phyloP scores from a whole-genome alignment of 2,797 vertebrate genomes.

The Falco novaeseelandiae region DNA sequence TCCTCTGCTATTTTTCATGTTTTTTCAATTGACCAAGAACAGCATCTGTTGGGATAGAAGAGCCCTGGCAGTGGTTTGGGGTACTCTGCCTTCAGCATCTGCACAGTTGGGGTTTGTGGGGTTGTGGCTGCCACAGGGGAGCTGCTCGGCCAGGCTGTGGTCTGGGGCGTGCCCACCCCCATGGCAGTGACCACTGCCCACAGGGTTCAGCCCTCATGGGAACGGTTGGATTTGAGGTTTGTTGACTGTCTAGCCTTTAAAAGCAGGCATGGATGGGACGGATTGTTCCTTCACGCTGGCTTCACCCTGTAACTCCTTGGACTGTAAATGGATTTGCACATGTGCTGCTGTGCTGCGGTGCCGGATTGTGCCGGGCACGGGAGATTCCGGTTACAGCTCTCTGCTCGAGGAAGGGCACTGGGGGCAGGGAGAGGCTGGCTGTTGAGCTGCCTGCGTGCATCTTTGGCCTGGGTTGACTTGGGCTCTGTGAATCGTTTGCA shows the following conservation, averaged over 20 bases:
- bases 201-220: neutral
- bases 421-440: neutral
- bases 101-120: fast-evolving
- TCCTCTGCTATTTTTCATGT: neutral
- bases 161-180: neutral
- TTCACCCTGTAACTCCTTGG: fast-evolving
- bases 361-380: neutral
- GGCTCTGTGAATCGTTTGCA: neutral
- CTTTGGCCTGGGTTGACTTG: neutral
- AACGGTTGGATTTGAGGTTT: neutral
- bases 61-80: neutral
- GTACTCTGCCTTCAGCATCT: neutral
- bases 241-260: fast-evolving
- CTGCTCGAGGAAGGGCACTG: fast-evolving
- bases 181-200: neutral
- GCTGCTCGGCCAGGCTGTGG: neutral
- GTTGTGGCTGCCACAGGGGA: neutral
- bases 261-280: fast-evolving
- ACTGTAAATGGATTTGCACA: neutral
- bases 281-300: neutral
- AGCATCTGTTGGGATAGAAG: neutral
- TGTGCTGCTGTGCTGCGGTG: fast-evolving
- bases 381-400: neutral
- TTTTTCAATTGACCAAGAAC: neutral
- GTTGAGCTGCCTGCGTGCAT: fast-evolving